Evolutionary conservation across 2,113 vertebrate genomes (phyloP).

Genomic region (Solea solea): DNA sequence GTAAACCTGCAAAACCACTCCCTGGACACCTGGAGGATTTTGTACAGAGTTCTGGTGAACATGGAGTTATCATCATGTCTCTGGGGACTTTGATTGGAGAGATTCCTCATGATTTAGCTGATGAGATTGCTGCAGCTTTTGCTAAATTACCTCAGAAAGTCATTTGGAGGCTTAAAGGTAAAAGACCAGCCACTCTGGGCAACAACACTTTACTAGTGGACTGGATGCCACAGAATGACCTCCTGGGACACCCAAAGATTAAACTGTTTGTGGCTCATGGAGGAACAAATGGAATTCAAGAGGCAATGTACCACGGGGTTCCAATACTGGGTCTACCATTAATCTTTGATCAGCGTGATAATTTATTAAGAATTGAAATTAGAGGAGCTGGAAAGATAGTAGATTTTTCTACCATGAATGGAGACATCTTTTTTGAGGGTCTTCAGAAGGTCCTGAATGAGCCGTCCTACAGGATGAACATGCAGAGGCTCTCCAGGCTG

Average conservation of each 20-base stretch:
- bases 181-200: conserved; percentile 62
- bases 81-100: conserved; percentile 74
- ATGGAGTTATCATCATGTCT: conserved; percentile 80
- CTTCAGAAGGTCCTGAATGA: conserved; percentile 71
- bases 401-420: conserved; percentile 54
- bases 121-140: conserved; percentile 72
- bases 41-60: conserved; percentile 75
- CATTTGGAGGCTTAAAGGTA: conserved; percentile 75
- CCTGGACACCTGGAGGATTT: conserved; percentile 76
- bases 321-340: conserved; percentile 78
- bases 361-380: conserved; percentile 63
- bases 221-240: conserved; percentile 81
- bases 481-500: conserved; percentile 76
- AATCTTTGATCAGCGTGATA: conserved; percentile 79
- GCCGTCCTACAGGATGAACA: conserved; percentile 74
- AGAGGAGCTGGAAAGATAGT: conserved; percentile 71
- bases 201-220: conserved; percentile 76
- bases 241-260: conserved; percentile 75
- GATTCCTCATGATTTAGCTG: conserved; percentile 63
- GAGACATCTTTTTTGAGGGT: conserved; percentile 57
- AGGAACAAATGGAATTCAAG: conserved; percentile 78
- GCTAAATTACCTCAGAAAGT: conserved; percentile 77
- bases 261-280: conserved; percentile 76
- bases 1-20: conserved; percentile 76
- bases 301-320: conserved; percentile 78